These are phyloP conservation scores for Drepana falcataria DNA, from an alignment of 2,888 invertebrate genomes.

Conservation along the genomic window DNA sequence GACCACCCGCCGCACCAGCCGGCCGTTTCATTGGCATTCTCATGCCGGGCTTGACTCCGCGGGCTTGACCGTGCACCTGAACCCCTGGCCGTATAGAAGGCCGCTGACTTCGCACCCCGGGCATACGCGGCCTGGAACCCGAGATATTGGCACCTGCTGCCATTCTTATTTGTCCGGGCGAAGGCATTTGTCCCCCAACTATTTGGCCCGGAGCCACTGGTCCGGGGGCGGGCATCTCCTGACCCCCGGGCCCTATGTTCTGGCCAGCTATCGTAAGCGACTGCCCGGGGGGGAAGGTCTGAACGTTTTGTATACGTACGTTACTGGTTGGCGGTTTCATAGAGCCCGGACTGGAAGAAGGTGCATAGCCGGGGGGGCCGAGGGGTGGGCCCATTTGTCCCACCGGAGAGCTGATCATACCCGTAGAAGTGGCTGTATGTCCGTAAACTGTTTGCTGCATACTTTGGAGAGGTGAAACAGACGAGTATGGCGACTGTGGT, in stretches of 20 bases:
- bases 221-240: slow-evolving; percentile 18
- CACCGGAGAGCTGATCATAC: slow-evolving; percentile 31
- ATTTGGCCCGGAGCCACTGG: slow-evolving; percentile 36
- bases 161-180: slow-evolving; percentile 59
- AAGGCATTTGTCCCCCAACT: slow-evolving; percentile 48
- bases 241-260: slow-evolving; percentile 10
- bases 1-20: slow-evolving; percentile 35
- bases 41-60: slow-evolving; percentile 47
- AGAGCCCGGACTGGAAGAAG: slow-evolving; percentile 50
- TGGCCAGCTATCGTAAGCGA: slow-evolving; percentile 34
- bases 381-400: slow-evolving; percentile 45
- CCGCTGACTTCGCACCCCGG: slow-evolving; percentile 46
- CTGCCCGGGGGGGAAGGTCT: slow-evolving; percentile 61
- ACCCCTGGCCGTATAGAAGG: slow-evolving; percentile 61
- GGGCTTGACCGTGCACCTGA: slow-evolving; percentile 63
- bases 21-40: slow-evolving; percentile 68
- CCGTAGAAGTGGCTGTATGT: slow-evolving; percentile 31
- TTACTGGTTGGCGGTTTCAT: slow-evolving; percentile 49
- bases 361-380: slow-evolving; percentile 41
- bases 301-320: slow-evolving; percentile 65
- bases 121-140: slow-evolving; percentile 55
- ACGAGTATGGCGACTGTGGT: slow-evolving; percentile 46
- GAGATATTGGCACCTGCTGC: slow-evolving; percentile 50
- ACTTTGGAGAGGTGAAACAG: slow-evolving; percentile 58
- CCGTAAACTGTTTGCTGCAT: slow-evolving; percentile 71